phyloP scores from a whole-genome alignment of 1,140 invertebrate genomes.

The Cydia amplana region DNA sequence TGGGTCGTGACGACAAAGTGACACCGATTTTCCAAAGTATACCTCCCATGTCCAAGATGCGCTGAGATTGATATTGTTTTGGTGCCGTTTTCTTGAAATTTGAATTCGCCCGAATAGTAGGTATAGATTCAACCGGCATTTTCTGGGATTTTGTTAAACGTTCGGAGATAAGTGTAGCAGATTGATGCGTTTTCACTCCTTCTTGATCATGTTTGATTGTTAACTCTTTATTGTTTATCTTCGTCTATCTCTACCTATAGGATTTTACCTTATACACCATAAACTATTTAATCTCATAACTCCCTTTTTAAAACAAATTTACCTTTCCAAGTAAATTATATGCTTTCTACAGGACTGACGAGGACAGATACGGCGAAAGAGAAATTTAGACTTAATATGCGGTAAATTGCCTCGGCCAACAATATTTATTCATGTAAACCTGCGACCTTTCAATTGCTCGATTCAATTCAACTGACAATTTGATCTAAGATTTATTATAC shows the following conservation, averaged over 20 bases:
- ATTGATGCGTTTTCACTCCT: too few relatives aligned
- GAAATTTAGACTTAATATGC: slow-evolving; percentile 17
- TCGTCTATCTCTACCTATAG: not conserved
- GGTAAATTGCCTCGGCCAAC: not conserved
- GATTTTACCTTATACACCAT: not conserved
- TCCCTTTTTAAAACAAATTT: slow-evolving; percentile 17
- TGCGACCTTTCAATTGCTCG: not conserved
- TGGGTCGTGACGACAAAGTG: too few relatives aligned
- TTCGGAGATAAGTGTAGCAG: too few relatives aligned
- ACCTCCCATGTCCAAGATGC: too few relatives aligned
- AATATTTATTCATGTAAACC: slow-evolving; percentile 3
- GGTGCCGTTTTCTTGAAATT: too few relatives aligned
- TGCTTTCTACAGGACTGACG: slow-evolving; percentile 1
- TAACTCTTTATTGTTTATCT: too few relatives aligned
- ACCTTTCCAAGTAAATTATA: slow-evolving; percentile 1
- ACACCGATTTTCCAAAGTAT: too few relatives aligned
- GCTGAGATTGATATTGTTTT: too few relatives aligned
- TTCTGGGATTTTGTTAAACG: too few relatives aligned
- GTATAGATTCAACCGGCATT: too few relatives aligned
- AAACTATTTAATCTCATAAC: not conserved
- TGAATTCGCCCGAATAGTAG: too few relatives aligned
- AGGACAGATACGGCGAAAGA: not conserved
- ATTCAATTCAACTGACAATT: slow-evolving; percentile 12
- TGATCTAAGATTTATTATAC: not conserved
- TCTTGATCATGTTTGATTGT: too few relatives aligned